These are phyloP conservation scores for Meloidogyne exigua DNA, from an alignment of 1,140 invertebrate species.

Conservation along the genomic window DNA sequence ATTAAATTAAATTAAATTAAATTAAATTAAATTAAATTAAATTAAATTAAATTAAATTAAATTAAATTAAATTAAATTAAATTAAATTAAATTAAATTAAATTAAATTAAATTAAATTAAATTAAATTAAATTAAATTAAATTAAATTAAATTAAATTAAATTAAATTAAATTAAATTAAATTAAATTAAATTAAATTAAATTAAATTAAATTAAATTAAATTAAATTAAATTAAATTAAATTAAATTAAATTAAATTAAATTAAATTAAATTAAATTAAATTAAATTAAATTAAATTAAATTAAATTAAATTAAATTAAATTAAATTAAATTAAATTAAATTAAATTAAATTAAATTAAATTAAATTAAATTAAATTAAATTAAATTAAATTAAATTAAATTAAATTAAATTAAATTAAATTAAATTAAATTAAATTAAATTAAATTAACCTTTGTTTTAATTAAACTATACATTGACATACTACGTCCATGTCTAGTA, in stretches of 20 bases:
- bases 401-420: slow-evolving; percentile 1
- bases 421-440: too few relatives aligned
- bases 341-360: not conserved
- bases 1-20: not conserved
- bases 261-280: too few relatives aligned
- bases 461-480: slow-evolving; percentile 11
- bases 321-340: too few relatives aligned
- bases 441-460: slow-evolving; percentile 5
- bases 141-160: too few relatives aligned
- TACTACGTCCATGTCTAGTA: slow-evolving; percentile 20
- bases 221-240: not conserved
- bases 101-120: not conserved
- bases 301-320: not conserved
- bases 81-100: too few relatives aligned
- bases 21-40: too few relatives aligned
- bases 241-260: not conserved
- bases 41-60: not conserved
- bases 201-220: too few relatives aligned
- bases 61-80: not conserved
- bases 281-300: not conserved
- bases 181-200: not conserved
- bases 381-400: too few relatives aligned
- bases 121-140: not conserved
- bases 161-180: not conserved
- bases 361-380: not conserved